Conservation (phyloP, 2,113 vertebrate genomes). For the Crotalus helleri region DNA sequence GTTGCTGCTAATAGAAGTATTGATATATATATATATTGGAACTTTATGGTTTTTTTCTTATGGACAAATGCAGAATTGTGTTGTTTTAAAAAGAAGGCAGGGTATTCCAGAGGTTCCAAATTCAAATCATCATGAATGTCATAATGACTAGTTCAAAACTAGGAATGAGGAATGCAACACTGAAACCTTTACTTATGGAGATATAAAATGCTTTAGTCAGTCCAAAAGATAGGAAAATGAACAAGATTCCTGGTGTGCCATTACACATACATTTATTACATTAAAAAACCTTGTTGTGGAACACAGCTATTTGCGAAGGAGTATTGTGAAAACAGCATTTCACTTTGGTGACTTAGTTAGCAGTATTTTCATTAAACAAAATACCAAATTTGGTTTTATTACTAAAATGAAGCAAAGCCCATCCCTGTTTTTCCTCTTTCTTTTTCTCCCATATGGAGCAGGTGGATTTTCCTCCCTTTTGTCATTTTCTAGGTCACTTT, state of each 20-base stretch:
- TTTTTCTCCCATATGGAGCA: neutral
- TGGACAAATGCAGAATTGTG: neutral
- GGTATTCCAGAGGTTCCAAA: neutral
- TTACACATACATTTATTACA: neutral
- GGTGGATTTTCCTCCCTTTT: neutral
- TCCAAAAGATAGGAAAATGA: neutral
- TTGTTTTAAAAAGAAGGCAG: neutral
- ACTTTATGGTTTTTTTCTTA: neutral
- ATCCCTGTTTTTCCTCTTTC: neutral
- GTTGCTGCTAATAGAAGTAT: neutral
- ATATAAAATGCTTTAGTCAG: neutral
- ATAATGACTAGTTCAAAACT: neutral
- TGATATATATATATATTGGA: neutral
- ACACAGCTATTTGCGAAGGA: neutral
- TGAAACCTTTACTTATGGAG: neutral
- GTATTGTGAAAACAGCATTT: neutral
- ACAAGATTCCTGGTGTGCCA: neutral
- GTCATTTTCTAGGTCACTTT: neutral
- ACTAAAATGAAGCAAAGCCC: neutral
- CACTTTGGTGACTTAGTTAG: neutral
- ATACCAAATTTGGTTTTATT: neutral
- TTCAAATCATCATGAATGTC: neutral
- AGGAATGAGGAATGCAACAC: neutral
- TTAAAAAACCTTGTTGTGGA: neutral
- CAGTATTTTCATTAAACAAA: neutral